These are phyloP conservation scores for Elysia crispata DNA, from an alignment of 2,888 invertebrate species.

Conservation along the genomic window DNA sequence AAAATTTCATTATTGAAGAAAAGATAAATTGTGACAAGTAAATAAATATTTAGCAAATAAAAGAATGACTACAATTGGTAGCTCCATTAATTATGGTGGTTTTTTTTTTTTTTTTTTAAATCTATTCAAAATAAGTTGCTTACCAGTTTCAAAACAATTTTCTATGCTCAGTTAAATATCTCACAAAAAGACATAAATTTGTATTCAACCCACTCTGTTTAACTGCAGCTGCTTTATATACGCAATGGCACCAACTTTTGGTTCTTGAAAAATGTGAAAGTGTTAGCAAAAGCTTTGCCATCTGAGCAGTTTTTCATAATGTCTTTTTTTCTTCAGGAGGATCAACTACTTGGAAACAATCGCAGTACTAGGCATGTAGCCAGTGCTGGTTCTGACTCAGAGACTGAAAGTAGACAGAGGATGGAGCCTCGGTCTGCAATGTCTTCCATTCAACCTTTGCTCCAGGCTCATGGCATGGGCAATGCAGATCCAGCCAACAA, in stretches of 20 bases:
- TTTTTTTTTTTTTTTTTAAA: not conserved
- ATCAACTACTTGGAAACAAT: constrained; percentile 63
- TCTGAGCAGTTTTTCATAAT: not conserved
- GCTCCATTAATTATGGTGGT: too few species aligned
- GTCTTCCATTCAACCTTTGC: constrained; percentile 62
- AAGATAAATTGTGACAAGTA: too few species aligned
- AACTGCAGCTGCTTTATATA: too few species aligned
- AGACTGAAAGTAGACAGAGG: constrained; percentile 49
- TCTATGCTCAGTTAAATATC: not conserved
- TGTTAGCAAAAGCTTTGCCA: not conserved
- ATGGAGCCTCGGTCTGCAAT: constrained; percentile 55
- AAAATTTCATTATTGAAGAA: too few species aligned
- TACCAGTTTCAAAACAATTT: not conserved
- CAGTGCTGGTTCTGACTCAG: constrained; percentile 50
- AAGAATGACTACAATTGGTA: too few species aligned
- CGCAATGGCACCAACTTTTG: too few species aligned
- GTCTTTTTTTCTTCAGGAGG: constrained; percentile 59
- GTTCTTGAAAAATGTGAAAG: too few species aligned
- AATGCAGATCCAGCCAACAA: constrained; percentile 42
- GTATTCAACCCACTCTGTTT: too few species aligned
- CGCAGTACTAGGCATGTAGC: constrained; percentile 50
- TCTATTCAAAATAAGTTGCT: too few species aligned
- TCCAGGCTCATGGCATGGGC: constrained; percentile 58
- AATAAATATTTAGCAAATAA: too few species aligned
- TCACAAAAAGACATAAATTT: not conserved